Conservation (phyloP, 2,797 vertebrate species). For the Falco novaeseelandiae region DNA sequence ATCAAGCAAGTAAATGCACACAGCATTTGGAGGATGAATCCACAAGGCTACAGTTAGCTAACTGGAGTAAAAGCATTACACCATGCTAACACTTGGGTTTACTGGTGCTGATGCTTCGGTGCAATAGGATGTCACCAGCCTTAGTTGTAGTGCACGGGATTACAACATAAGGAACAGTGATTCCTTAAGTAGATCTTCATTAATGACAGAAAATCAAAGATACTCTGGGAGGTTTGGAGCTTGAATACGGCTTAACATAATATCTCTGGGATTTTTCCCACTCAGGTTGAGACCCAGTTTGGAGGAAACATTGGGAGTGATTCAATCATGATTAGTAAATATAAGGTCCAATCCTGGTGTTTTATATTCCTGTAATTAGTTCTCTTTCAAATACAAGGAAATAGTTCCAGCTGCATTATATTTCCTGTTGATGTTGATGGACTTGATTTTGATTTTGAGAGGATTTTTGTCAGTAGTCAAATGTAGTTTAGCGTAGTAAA, state of each 20-base stretch:
- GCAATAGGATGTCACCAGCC: not conserved
- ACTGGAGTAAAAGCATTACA: not conserved
- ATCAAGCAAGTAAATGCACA: not conserved
- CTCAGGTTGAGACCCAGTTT: not conserved
- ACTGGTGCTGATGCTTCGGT: not conserved
- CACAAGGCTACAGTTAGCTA: not conserved
- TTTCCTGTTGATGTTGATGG: not conserved
- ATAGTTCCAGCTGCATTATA: not conserved
- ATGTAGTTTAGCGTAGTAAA: not conserved
- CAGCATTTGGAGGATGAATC: not conserved
- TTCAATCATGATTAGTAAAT: not conserved
- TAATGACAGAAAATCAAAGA: not conserved
- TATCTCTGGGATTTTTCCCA: not conserved
- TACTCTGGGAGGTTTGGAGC: not conserved
- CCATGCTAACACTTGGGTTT: not conserved
- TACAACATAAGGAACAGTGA: not conserved
- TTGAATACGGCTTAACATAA: not conserved
- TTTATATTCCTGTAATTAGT: not conserved
- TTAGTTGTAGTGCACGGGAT: not conserved
- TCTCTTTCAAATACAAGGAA: not conserved
- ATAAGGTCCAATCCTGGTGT: not conserved
- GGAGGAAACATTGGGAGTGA: not conserved
- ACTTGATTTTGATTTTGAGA: not conserved
- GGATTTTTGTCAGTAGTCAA: not conserved
- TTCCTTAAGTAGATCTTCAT: not conserved